A percentile compares a stretch with the other conserved stretches of the same genome.
phyloP scores from a whole-genome alignment of 2,888 invertebrate species.

The Lithophane socia region DNA sequence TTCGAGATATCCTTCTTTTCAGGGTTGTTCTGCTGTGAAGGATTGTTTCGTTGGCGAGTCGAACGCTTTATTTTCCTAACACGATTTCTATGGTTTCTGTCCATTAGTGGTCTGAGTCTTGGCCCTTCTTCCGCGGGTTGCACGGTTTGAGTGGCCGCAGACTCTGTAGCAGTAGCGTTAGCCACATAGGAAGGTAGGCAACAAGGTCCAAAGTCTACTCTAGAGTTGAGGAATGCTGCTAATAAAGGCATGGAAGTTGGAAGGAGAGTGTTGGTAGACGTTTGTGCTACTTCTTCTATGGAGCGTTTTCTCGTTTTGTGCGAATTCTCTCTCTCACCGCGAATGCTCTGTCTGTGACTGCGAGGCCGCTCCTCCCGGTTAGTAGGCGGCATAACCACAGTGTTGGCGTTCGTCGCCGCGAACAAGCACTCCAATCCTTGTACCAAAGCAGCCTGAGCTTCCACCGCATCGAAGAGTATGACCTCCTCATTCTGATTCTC shows the following conservation, averaged over 20 bases:
- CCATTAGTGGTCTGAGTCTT: conserved; percentile 86
- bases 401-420: conserved; percentile 88
- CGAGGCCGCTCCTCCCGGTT: conserved; percentile 84
- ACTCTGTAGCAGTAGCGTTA: conserved; percentile 69
- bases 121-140: conserved; percentile 81
- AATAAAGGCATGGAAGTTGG: conserved; percentile 91
- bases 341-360: conserved; percentile 82
- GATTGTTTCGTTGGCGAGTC: conserved; percentile 86
- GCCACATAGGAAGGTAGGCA: conserved; percentile 77
- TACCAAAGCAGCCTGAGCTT: conserved; percentile 90
- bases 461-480: conserved; percentile 86
- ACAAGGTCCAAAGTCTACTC: conserved; percentile 89
- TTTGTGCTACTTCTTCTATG: conserved; percentile 91
- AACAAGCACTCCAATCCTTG: conserved; percentile 89
- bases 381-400: conserved; percentile 86
- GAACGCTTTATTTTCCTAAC: conserved; percentile 90
- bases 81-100: conserved; percentile 87
- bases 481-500: conserved; percentile 85
- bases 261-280: conserved; percentile 92
- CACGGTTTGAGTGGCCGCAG: conserved; percentile 75
- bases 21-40: conserved; percentile 75
- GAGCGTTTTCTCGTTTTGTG: conserved; percentile 88
- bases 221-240: conserved; percentile 92
- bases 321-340: conserved; percentile 85
- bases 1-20: conserved; percentile 80